Base-by-base conservation (phyloP, 2,888 invertebrate species). In the Pyrgus malvae region DNA sequence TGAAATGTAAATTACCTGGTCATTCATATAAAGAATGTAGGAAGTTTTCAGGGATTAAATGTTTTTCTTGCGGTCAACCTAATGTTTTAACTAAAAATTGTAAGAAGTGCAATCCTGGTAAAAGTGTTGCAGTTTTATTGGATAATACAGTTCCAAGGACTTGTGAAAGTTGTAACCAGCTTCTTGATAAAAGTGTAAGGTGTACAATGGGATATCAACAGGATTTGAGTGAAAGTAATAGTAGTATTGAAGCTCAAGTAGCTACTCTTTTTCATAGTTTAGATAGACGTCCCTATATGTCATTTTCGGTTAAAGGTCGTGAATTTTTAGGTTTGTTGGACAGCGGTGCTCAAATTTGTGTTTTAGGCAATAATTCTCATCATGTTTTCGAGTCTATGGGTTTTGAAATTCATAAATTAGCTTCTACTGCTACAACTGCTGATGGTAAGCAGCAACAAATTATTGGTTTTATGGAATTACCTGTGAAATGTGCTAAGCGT, bases 291-390 rank as follows among this genome's bases (percentile, higher is more conserved):
- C 35, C 35, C 1, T 37, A 37, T 5, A 37, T 37, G 35, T 37
- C 35, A 37, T 37, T 37, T 3, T 37, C 35, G 5, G 35, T 37
- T 2, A 37, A 37, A 37, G 35, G 35, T 37, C 35, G 17, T 37
- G 35, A 37, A 37, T 37, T 37, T 37, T 37, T 37, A 4, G 35
- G 35, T 17, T 37, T 37, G 17, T 37, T 37, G 9, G 35, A 37
- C 17, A 37, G 35, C n/a, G 35, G 35, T 37, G 35, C 35, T 37
- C 35, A 37, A 37, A 37, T 37, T 37, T 37, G 35, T 37, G 35
- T 37, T 16, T 17, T 37, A 9, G 35, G 35, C n/a, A 17, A 37
- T 5, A 37, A 37, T 17, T 9, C 35, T 37, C 35, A 37, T 37
- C 35, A 17, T 37, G 17, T 37, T 37, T 37, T 37, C 17, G 35